These are phyloP conservation scores for Hippocampus guttulatus DNA, from an alignment of 2,113 vertebrate species.

Conservation along the genomic window DNA sequence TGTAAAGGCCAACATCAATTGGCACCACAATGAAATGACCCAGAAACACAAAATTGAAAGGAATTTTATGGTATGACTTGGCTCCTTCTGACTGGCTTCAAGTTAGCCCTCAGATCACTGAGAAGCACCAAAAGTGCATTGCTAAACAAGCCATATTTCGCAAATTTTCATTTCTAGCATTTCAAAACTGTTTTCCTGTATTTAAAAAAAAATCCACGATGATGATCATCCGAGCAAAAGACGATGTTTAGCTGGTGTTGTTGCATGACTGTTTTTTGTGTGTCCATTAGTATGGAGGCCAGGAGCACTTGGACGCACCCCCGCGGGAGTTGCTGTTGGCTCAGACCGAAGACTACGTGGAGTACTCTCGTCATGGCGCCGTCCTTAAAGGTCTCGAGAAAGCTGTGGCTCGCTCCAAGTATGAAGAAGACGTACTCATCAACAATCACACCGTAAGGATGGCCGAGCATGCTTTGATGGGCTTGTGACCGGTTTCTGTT, in stretches of 20 bases:
- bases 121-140: too few relatives aligned
- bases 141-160: too few relatives aligned
- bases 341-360: slow-evolving; percentile 95
- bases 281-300: slow-evolving; percentile 85
- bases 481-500: neutral
- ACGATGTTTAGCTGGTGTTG: neutral
- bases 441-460: slow-evolving; percentile 88
- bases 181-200: neutral
- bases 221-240: neutral
- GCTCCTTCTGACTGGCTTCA: too few relatives aligned
- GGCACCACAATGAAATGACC: too few relatives aligned
- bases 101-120: too few relatives aligned
- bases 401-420: slow-evolving; percentile 91
- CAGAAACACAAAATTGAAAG: too few relatives aligned
- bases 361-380: slow-evolving; percentile 94
- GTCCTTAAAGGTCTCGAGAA: slow-evolving; percentile 95
- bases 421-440: slow-evolving; percentile 91
- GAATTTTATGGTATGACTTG: too few relatives aligned
- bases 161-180: too few relatives aligned
- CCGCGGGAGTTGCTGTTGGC: slow-evolving; percentile 89
- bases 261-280: slow-evolving; percentile 10
- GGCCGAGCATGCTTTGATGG: neutral
- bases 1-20: too few relatives aligned
- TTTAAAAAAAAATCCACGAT: neutral
- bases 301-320: slow-evolving; percentile 88